Percentiles rank a stretch among this genome's conserved stretches.
Evolutionary conservation across 64 coral and sea anemone genomes (phyloP).

Genomic region (Actinia equina): DNA sequence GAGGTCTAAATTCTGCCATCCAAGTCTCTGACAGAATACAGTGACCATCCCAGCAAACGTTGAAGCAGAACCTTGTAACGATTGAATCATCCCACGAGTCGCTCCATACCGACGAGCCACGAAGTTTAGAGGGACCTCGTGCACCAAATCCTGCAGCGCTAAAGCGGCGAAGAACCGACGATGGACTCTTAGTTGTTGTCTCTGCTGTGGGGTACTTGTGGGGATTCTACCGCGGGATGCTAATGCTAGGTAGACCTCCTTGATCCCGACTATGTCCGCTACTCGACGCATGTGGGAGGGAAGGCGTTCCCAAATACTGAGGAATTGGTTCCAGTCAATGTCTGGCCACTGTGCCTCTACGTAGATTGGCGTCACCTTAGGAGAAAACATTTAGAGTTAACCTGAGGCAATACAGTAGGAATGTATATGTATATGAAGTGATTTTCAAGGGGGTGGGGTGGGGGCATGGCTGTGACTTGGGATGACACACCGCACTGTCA

Average conservation of each 20-base stretch:
- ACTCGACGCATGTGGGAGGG: conserved; percentile 92
- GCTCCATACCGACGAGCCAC: conserved; percentile 87
- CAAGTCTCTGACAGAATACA: conserved; percentile 90
- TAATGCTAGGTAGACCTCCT: conserved; percentile 74
- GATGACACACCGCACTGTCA: too few species aligned
- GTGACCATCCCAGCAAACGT: conserved; percentile 99
- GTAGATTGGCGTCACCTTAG: conserved; percentile 95
- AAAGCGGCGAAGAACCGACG: conserved; percentile 85
- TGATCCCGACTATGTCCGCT: conserved; percentile 79
- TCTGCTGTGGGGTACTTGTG: conserved; percentile 81
- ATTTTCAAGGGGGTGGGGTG: too few species aligned
- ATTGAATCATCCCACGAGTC: conserved; percentile 90
- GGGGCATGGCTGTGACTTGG: too few species aligned
- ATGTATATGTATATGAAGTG: too few species aligned
- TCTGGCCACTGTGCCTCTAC: conserved; percentile 86
- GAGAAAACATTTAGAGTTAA: not conserved
- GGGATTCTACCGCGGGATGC: conserved; percentile 73
- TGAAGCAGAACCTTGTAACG: conserved; percentile 88
- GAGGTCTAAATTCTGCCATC: conserved; percentile 86
- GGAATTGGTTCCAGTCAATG: conserved; percentile 96
- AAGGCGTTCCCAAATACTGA: conserved; percentile 85
- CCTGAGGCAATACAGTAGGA: too few species aligned
- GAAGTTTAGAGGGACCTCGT: conserved; percentile 69
- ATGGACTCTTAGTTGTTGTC: conserved; percentile 78
- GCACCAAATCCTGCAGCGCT: conserved; percentile 92